Base-by-base conservation (phyloP, 92 coral and sea anemone genomes). In the Micromussa lordhowensis region DNA sequence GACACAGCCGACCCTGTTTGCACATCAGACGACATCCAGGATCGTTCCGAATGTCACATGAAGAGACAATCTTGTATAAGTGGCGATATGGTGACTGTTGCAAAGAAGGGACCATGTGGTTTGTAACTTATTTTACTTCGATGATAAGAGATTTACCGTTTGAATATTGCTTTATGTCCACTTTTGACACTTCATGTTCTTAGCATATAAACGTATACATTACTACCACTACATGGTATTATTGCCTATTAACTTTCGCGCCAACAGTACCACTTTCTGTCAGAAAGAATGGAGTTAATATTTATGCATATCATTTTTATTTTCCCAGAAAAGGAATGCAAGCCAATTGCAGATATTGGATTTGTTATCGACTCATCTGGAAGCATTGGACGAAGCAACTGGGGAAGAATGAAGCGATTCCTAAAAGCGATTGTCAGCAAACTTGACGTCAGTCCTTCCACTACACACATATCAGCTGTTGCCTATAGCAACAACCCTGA, bases 351-450 rank as follows among this genome's bases (percentile, higher is more conserved):
- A 19, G 98, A 95, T 85, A 54, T 95, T 7, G 98, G 86, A 3
- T 90, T 95, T 79, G 55, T 95, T 8, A 80, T 95, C 26, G 98
- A 95, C 54, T 90, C 95, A 15, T 92, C 95, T 11, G 98, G 95
- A 11, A 92, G 94, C 82, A 88, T 95, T 51, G 95, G 95, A 29
- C 73, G 78, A 4, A 75, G 68, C 18, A 91, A 93, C 93, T 95
- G 95, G 90, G 91, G 51, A 24, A 90, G 78, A 77, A 35, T 83
- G 80, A 92, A 95, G 91, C 71, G 58, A 28, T 95, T 95, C 85
- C 79, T 95, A 21, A 81, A 78, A 38, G 82, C 90, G 14, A 80
- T 93, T 3, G 77, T 93, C 28, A 84, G 88, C 70, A 83, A 88
- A 82, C 92, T 95, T 86, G 90, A 92, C 10, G 85, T 95, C 49